phyloP scores from a whole-genome alignment of 2,888 invertebrate species.

The Lymantria dispar region DNA sequence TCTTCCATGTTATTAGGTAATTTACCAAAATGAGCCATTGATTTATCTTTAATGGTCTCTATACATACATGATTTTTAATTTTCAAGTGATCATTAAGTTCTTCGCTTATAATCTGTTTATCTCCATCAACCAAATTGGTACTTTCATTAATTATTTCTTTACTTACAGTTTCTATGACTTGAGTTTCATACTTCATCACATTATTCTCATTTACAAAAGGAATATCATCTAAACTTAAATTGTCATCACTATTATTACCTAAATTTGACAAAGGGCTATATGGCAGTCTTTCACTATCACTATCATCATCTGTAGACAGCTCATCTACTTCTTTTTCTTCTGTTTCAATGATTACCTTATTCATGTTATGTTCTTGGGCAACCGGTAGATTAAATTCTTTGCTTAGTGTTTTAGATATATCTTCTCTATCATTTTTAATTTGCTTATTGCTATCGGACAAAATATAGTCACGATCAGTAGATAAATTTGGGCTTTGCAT shows the following conservation, averaged over 20 bases:
- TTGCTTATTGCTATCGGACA: background rate
- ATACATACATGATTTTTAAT: background rate
- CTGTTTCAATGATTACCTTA: background rate
- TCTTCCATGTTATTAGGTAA: background rate
- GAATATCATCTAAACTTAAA: constrained; percentile 6
- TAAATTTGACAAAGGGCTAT: constrained; percentile 19
- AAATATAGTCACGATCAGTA: background rate
- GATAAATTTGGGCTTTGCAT: background rate
- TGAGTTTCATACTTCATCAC: background rate
- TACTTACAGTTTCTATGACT: background rate
- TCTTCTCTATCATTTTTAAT: background rate
- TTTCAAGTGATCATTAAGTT: background rate
- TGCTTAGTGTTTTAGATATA: background rate
- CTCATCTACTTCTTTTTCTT: background rate
- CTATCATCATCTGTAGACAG: constrained; percentile 19
- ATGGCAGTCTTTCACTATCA: constrained; percentile 33
- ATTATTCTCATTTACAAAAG: constrained; percentile 2
- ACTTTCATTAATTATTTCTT: background rate
- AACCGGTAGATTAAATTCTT: background rate
- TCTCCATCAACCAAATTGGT: background rate
- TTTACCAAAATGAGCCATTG: background rate
- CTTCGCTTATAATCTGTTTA: background rate
- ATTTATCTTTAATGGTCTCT: background rate
- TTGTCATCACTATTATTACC: constrained; percentile 14
- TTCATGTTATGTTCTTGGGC: background rate